These are phyloP conservation scores for Hippolais icterina DNA, from an alignment of 2,113 vertebrate species.

Conservation along the genomic window DNA sequence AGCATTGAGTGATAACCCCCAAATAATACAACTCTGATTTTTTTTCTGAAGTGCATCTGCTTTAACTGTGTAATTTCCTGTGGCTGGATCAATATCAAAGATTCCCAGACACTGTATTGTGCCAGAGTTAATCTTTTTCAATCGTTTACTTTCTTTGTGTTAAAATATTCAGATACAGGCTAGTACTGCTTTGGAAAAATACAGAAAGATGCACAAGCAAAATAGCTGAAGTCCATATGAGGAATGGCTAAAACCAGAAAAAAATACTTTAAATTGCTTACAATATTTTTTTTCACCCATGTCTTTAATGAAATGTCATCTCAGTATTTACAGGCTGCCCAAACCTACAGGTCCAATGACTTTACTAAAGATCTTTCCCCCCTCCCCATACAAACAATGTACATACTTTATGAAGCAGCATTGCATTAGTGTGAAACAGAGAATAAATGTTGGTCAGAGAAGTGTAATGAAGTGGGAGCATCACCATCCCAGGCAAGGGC, in stretches of 20 bases:
- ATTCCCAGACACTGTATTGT: background rate
- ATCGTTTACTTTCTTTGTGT: background rate
- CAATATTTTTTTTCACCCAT: background rate
- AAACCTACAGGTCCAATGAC: background rate
- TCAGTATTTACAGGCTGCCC: background rate
- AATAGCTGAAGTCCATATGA: background rate
- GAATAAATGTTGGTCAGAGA: background rate
- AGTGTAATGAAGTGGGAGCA: background rate
- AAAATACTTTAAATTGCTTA: background rate
- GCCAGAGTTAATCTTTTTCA: background rate
- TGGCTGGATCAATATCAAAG: background rate
- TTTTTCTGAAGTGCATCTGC: background rate
- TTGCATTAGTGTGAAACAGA: background rate
- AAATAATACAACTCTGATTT: background rate
- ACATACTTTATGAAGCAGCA: background rate
- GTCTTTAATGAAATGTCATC: background rate
- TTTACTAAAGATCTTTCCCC: background rate
- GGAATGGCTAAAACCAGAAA: background rate
- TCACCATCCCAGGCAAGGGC: background rate
- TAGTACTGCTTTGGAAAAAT: background rate
- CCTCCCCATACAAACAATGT: background rate
- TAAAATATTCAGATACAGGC: background rate
- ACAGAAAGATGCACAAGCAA: background rate
- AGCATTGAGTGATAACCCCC: background rate
- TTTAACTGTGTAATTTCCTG: slow-evolving; percentile 1